Evolutionary conservation across 2,797 vertebrate species (phyloP), one percentile per base, ranked within the genome.

Genomic region (Zenarchopterus dispar): DNA sequence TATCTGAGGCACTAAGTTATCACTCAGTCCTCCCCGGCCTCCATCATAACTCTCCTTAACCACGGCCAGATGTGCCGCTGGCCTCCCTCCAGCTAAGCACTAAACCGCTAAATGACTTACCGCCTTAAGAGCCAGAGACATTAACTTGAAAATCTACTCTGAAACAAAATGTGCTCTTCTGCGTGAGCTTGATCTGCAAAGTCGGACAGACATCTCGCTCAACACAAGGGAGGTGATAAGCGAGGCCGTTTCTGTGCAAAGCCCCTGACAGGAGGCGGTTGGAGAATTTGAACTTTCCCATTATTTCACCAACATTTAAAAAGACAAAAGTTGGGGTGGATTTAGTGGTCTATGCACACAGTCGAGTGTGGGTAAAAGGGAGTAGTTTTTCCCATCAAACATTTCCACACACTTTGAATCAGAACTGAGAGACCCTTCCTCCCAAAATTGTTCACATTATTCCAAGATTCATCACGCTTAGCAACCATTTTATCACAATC

Each of bases 21-120:
- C 84, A 79, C 70, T 70, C 74, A 75, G 78, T 65, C 64, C 67
- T 80, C 73, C 56, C 73, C 68, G 57, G 79, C 81, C 69, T 75
- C 69, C 73, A 82, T 82, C 75, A 31, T 61, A 56, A 61, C 80
- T 77, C 76, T 70, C 84, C 70, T 80, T 90, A 90, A 88, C 75
- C 77, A 63, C 2, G 53, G 86, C 85, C 90, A 91, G 90, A 91
- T 91, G 90, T 87, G 73, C 75, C 62, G 68, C 77, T 85, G 90
- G 86, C 78, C 55, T 0, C 62, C 22, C 57, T 84, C 89, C 85
- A 89, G 78, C 71, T 76, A 74, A 8, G 61, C 66, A 76, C 78
- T 84, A 73, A 84, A 75, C 70, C 71, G 64, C 80, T 17, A 73
- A 77, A 65, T 71, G 77, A 70, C 84, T 83, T 72, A 64, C 48